Percentiles rank a stretch among this genome's conserved stretches.
Conservation (phyloP, 1,140 invertebrate species). For the Anthonomus grandis region DNA sequence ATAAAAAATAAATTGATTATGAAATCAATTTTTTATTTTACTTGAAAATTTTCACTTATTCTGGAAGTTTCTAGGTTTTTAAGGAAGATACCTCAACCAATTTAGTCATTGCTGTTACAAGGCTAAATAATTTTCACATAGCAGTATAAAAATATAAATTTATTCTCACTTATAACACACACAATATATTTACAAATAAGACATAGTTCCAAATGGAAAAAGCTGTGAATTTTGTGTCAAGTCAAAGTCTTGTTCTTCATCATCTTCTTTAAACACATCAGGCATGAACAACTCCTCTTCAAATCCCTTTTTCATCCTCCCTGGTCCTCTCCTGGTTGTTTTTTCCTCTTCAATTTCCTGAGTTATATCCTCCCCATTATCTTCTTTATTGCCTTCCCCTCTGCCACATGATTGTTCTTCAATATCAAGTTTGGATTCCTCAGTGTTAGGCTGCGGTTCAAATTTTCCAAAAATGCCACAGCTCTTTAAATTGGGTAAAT, state of each 20-base stretch:
- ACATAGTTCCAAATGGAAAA: conserved; percentile 25
- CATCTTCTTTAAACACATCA: not conserved
- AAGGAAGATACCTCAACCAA: too few species aligned
- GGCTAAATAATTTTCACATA: too few species aligned
- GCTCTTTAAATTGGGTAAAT: conserved; percentile 22
- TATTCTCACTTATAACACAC: too few species aligned
- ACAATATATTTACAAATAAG: conserved; percentile 26
- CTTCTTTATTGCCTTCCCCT: not conserved
- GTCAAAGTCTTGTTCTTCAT: conserved; percentile 3
- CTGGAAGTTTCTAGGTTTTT: too few species aligned
- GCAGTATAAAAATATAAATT: too few species aligned
- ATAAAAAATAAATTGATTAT: too few species aligned
- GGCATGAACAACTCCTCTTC: not conserved
- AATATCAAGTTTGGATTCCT: not conserved
- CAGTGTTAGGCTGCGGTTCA: not conserved
- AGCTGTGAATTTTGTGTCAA: conserved; percentile 17
- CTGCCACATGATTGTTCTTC: not conserved
- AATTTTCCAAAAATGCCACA: conserved; percentile 28
- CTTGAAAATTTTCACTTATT: too few species aligned
- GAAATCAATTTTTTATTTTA: too few species aligned
- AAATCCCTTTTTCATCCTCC: not conserved
- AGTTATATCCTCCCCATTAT: not conserved
- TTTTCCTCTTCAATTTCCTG: not conserved
- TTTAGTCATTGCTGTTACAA: too few species aligned
- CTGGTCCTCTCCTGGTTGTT: not conserved